These are phyloP conservation scores for Andrena praecox DNA, from an alignment of 2,888 invertebrate genomes.

Conservation along the genomic window DNA sequence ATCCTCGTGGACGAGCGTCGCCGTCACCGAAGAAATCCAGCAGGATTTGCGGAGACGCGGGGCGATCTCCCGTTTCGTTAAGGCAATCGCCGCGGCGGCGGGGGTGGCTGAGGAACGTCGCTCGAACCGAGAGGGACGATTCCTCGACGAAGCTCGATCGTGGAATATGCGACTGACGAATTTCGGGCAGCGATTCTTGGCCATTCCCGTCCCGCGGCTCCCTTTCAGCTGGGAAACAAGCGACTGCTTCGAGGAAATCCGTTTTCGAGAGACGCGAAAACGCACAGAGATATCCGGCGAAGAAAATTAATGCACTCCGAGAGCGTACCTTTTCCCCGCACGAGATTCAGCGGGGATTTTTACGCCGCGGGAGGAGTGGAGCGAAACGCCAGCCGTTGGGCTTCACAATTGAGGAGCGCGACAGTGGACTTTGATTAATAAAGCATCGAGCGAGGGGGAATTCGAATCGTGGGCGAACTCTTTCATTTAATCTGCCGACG, in stretches of 20 bases:
- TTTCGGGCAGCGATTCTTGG: constrained; percentile 31
- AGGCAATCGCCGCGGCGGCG: constrained; percentile 67
- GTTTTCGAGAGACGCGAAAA: constrained; percentile 29
- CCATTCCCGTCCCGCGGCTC: neutral
- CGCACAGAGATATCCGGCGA: constrained; percentile 9
- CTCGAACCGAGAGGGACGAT: neutral
- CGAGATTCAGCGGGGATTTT: constrained; percentile 10
- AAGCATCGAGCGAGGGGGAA: constrained; percentile 28
- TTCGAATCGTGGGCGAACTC: constrained; percentile 15
- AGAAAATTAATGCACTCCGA: neutral
- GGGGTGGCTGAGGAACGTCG: constrained; percentile 43
- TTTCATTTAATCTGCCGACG: constrained; percentile 23
- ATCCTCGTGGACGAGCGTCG: constrained; percentile 68
- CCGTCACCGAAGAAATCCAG: constrained; percentile 60
- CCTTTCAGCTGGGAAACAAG: neutral
- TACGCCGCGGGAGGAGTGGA: neutral
- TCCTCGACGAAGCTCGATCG: neutral
- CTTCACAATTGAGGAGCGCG: constrained; percentile 7
- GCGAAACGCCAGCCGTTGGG: neutral
- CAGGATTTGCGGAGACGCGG: constrained; percentile 65
- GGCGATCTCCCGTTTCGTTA: constrained; percentile 73
- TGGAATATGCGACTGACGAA: constrained; percentile 33
- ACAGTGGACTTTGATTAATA: constrained; percentile 25
- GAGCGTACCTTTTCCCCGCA: neutral
- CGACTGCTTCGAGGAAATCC: constrained; percentile 32